Base-by-base conservation (phyloP, 2,888 invertebrate species). In the Busseola fusca region DNA sequence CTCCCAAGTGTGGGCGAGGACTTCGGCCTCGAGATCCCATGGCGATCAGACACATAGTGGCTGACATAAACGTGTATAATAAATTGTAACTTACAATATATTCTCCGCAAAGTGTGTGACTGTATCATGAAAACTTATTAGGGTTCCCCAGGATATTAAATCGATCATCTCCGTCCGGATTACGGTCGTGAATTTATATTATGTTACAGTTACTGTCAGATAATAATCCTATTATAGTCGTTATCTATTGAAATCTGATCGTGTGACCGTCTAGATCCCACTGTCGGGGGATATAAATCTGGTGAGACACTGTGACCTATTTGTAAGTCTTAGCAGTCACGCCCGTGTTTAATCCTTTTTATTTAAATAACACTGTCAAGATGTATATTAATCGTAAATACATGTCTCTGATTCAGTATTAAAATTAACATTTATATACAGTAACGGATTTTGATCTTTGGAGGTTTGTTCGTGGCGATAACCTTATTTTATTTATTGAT, bases 211-310 rank as follows among this genome's bases (percentile, higher is more conserved):
- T 76, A 82, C 80, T 76, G 85, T 84, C 85, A 71, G 73, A 85
- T 80, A 83, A 68, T 89, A 88, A 87, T 89, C 89, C 84, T 87
- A 88, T 88, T 88, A 87, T 79, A 72, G 80, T 77, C 76, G 83
- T 85, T 87, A 87, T 87, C 84, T 85, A 82, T 81, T 82, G 86
- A 86, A 89, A 89, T 87, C 87, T 84, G 84, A 85, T 87, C 87
- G 84, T 85, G 82, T 77, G 83, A 82, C 80, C 82, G 77, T 71
- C 78, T 80, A 76, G 74, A 76, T 81, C 74, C 76, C 76, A 80
- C 74, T 67, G 78, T 75, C 72, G 65, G 59, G 34, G n/a, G 75
- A 76, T 74, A 85, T 85, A 85, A 84, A 82, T 84, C 80, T 80
- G 69, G 74, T 78, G 78, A 77, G 78, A 76, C 80, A 72, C 50